Evolutionary conservation across 2,113 vertebrate species (phyloP).

Genomic region (Hassar affinis): DNA sequence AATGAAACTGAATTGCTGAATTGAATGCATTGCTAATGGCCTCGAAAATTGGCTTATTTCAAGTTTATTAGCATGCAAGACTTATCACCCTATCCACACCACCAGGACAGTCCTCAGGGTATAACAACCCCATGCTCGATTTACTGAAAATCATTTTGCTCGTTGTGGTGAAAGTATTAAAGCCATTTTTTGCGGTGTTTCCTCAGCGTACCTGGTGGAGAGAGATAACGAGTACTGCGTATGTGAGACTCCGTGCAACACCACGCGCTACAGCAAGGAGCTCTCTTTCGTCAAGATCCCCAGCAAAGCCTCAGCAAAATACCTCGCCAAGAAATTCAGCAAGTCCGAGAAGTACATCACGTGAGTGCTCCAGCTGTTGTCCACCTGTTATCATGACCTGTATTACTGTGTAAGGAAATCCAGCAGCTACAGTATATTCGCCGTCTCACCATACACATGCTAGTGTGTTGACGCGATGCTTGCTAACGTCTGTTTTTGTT

Average conservation of each 20-base stretch:
- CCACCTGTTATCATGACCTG: no score
- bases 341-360: conserved; percentile 96
- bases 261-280: conserved; percentile 95
- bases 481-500: background rate
- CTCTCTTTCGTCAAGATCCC: conserved; percentile 98
- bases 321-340: conserved; percentile 98
- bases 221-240: conserved; percentile 92
- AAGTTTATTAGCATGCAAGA: background rate
- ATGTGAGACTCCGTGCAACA: conserved; percentile 95
- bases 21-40: background rate
- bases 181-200: conserved; percentile 13
- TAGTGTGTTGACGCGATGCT: background rate
- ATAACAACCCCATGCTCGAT: background rate
- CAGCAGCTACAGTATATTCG: no score
- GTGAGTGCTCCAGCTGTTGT: conserved; percentile 66
- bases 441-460: background rate
- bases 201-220: conserved; percentile 91
- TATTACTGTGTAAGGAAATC: no score
- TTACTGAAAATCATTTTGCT: background rate
- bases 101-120: background rate
- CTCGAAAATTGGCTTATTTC: background rate
- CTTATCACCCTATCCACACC: background rate
- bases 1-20: background rate
- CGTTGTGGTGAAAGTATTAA: background rate
- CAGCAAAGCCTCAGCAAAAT: conserved; percentile 97